phyloP scores from a whole-genome alignment of 2,888 invertebrate genomes.

The Nymphalis c-album region DNA sequence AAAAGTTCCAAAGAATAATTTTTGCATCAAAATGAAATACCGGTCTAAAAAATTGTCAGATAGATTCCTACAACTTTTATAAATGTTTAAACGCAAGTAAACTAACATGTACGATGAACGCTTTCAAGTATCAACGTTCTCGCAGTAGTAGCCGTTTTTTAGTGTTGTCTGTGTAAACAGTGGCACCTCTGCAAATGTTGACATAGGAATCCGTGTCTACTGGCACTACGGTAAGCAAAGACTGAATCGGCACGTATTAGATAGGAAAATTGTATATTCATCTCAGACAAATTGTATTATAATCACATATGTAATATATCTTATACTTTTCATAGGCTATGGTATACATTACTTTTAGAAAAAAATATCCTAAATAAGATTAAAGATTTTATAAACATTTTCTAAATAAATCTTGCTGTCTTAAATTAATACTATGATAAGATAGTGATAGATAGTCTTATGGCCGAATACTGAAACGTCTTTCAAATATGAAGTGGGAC shows the following conservation, averaged over 20 bases:
- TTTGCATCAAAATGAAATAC: background rate
- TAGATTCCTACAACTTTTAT: background rate
- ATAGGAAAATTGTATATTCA: constrained; percentile 6
- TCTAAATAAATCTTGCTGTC: too few species aligned
- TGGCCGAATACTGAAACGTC: too few species aligned
- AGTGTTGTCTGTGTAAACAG: constrained; percentile 21
- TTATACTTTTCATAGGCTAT: too few species aligned
- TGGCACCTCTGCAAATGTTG: constrained; percentile 29
- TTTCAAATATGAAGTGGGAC: too few species aligned
- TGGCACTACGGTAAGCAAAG: constrained; percentile 16
- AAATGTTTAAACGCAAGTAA: constrained; percentile 1
- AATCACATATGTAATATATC: background rate
- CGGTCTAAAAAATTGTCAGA: background rate
- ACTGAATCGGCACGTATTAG: constrained; percentile 8
- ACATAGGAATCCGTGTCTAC: constrained; percentile 15
- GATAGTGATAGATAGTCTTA: too few species aligned
- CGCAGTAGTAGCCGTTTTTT: constrained; percentile 4
- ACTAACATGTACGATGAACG: constrained; percentile 2
- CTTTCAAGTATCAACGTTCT: constrained; percentile 11
- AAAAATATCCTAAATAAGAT: background rate
- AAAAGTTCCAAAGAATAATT: background rate
- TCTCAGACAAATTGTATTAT: constrained; percentile 5
- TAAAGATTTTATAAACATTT: background rate
- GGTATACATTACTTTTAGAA: background rate
- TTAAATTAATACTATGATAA: too few species aligned